phyloP scores from a whole-genome alignment of 2,797 vertebrate genomes.

The Lagorchestes hirsutus region DNA sequence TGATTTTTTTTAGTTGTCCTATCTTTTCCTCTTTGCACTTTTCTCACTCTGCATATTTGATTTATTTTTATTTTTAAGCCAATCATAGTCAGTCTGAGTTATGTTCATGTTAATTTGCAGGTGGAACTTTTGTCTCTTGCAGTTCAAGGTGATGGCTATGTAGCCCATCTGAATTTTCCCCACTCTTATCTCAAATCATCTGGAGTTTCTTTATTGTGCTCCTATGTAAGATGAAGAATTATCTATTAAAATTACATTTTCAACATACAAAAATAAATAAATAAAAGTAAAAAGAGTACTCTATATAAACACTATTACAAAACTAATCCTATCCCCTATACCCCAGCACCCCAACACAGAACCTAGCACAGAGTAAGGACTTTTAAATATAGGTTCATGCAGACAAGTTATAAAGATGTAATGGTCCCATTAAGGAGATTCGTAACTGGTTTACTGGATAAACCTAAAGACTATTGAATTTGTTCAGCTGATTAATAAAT shows the following conservation, averaged over 20 bases:
- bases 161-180: too few species aligned
- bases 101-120: too few species aligned
- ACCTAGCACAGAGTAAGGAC: not conserved
- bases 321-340: not conserved
- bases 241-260: too few species aligned
- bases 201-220: too few species aligned
- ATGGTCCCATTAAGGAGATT: not conserved
- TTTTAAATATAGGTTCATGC: not conserved
- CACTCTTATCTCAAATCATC: too few species aligned
- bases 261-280: too few species aligned
- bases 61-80: too few species aligned
- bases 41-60: too few species aligned
- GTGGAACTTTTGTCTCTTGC: too few species aligned
- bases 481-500: not conserved
- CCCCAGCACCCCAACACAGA: not conserved
- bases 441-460: not conserved
- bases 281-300: not conserved
- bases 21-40: not conserved
- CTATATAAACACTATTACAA: not conserved
- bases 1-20: slow-evolving; percentile 41
- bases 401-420: not conserved
- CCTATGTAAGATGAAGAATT: too few species aligned
- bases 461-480: not conserved
- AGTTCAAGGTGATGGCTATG: too few species aligned
- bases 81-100: too few species aligned